These are phyloP conservation scores for Struthio camelus DNA, from an alignment of 2,113 vertebrate genomes.

Conservation along the genomic window DNA sequence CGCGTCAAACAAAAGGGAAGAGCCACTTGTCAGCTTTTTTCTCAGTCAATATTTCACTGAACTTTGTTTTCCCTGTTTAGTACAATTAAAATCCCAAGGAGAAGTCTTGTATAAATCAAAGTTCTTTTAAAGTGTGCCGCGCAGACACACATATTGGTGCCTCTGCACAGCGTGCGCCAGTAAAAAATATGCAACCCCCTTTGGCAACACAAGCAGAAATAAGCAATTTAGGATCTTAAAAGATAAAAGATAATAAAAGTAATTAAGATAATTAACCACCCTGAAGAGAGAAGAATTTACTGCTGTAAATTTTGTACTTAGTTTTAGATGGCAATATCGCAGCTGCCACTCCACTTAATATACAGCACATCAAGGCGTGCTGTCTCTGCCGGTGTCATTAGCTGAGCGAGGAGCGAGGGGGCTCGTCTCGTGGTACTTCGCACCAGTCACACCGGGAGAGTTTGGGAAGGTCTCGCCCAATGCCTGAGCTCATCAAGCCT, in stretches of 20 bases:
- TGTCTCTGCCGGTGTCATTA: background rate
- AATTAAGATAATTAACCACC: constrained; percentile 89
- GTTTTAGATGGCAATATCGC: constrained; percentile 76
- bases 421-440: too few relatives aligned
- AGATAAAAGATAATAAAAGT: constrained; percentile 89
- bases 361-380: constrained; percentile 28
- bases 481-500: background rate
- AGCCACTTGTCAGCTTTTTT: background rate
- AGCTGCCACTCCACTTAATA: constrained; percentile 78
- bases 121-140: constrained; percentile 69
- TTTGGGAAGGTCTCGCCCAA: background rate
- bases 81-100: constrained; percentile 71
- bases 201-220: constrained; percentile 82
- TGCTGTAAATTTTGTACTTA: constrained; percentile 80
- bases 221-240: constrained; percentile 85
- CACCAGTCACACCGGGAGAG: fast-evolving
- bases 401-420: background rate
- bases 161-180: constrained; percentile 57
- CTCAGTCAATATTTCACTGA: constrained; percentile 41
- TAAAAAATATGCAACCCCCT: constrained; percentile 78
- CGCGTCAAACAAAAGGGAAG: fast-evolving
- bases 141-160: constrained; percentile 35
- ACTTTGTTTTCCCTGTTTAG: constrained; percentile 65
- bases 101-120: constrained; percentile 75
- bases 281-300: constrained; percentile 84